Percentiles rank a stretch among this genome's conserved stretches.
phyloP scores from a whole-genome alignment of 2,888 invertebrate species.

The Drosophila kuntzei region DNA sequence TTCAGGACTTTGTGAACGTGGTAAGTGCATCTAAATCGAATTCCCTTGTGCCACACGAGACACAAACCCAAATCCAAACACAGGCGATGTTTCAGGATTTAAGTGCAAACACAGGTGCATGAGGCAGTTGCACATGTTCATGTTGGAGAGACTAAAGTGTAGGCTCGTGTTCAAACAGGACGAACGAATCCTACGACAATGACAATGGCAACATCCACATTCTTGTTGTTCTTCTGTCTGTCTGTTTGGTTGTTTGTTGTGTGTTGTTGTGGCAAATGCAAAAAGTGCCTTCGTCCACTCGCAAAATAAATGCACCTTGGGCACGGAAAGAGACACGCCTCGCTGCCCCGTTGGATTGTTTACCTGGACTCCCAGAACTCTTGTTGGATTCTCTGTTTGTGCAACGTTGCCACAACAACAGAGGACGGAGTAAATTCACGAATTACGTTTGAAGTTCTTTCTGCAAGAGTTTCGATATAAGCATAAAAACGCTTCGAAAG shows the following conservation, averaged over 20 bases:
- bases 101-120: slow-evolving; percentile 75
- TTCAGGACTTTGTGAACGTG: slow-evolving; percentile 97
- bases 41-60: slow-evolving; percentile 42
- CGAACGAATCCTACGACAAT: slow-evolving; percentile 5
- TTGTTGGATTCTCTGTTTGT: slow-evolving; percentile 1
- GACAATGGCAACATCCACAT: slow-evolving; percentile 5
- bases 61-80: slow-evolving; percentile 25
- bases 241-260: slow-evolving; percentile 47
- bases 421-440: neutral
- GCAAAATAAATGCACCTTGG: slow-evolving; percentile 47
- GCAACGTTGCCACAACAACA: slow-evolving; percentile 4
- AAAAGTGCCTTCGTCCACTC: slow-evolving; percentile 61
- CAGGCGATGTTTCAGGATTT: slow-evolving; percentile 44
- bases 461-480: slow-evolving; percentile 11
- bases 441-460: slow-evolving; percentile 14
- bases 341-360: slow-evolving; percentile 21
- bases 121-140: slow-evolving; percentile 29
- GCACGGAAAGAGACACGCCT: slow-evolving; percentile 18
- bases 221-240: slow-evolving; percentile 20
- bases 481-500: slow-evolving; percentile 1
- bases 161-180: slow-evolving; percentile 74
- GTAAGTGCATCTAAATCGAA: slow-evolving; percentile 88
- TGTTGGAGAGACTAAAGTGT: slow-evolving; percentile 42
- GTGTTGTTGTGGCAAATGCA: slow-evolving; percentile 63
- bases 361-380: slow-evolving; percentile 8